Evolutionary conservation across 2,113 vertebrate genomes (phyloP), one percentile per base, ranked within the genome.

Genomic region (Elgaria multicarinata): DNA sequence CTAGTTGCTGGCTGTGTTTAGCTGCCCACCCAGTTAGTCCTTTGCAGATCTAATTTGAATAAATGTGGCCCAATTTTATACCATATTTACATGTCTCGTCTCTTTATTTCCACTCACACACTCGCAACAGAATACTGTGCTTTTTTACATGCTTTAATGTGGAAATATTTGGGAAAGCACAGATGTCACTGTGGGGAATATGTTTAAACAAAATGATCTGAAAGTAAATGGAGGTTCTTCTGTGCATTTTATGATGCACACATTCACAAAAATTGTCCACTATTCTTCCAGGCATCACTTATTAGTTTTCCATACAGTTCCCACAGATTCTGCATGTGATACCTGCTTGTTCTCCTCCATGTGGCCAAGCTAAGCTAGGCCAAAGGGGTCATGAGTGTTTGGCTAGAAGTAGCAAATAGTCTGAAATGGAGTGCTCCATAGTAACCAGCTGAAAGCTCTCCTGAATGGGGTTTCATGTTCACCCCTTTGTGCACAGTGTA

Each of bases 161-260:
- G 53, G 10, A 84, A 83, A 77, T 77, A 91, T 53, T 74, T 90
- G 69, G 67, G 83, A 83, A 62, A 31, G 74, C 16, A 26, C 18
- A 50, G 20, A 36, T 64, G 18, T 28, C 50, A 31, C 3, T 10
- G 85, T 66, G 53, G 77, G 44, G 6, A 83, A 72, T 0, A 67
- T 46, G 10, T 71, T 55, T 67, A 42, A 3, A 12, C n/a, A 50
- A 62, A 91, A 0, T 83, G 69, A 74, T n/a, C 44, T 22, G 26
- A 50, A 69, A 84, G 20, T 18, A 20, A 69, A 67, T 84, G 39
- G 39, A 83, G 26, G 39, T 44, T 83, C 5, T 83, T 83, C 13
- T 67, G 13, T 44, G 42, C 64, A 46, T 46, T 83, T 44, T 46
- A 67, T 24, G 67, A 20, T 86, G 3, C 58, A 31, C 8, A 6